phyloP scores from a whole-genome alignment of 2,113 vertebrate species.

The Rhagologus leucostigma region DNA sequence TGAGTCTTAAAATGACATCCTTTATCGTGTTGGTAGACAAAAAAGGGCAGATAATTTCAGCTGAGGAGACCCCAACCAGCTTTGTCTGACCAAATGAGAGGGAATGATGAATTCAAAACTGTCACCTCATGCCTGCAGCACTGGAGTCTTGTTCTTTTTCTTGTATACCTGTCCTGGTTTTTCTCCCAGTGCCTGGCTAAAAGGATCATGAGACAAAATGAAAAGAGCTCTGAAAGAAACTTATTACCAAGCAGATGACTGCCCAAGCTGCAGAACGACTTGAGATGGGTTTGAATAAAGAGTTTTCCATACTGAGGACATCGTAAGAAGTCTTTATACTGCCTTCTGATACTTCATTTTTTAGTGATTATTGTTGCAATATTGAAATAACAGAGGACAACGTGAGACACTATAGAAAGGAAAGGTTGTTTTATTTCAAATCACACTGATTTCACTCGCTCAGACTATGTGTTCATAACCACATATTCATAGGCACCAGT shows the following conservation, averaged over 20 bases:
- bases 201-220: neutral
- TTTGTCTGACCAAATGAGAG: neutral
- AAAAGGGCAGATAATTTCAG: neutral
- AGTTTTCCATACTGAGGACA: neutral
- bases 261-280: neutral
- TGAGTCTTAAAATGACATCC: neutral
- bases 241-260: neutral
- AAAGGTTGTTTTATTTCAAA: neutral
- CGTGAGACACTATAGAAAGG: neutral
- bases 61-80: neutral
- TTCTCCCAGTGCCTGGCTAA: neutral
- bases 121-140: neutral
- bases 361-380: neutral
- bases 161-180: neutral
- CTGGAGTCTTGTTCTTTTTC: neutral
- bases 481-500: neutral
- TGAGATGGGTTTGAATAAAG: neutral
- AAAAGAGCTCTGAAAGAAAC: neutral
- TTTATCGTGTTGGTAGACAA: neutral
- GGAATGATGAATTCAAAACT: neutral
- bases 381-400: neutral
- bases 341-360: neutral
- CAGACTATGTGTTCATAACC: neutral
- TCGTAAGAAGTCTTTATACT: neutral
- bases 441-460: neutral